Evolutionary conservation across 2,113 vertebrate genomes (phyloP).

Genomic region (Condylura cristata): DNA sequence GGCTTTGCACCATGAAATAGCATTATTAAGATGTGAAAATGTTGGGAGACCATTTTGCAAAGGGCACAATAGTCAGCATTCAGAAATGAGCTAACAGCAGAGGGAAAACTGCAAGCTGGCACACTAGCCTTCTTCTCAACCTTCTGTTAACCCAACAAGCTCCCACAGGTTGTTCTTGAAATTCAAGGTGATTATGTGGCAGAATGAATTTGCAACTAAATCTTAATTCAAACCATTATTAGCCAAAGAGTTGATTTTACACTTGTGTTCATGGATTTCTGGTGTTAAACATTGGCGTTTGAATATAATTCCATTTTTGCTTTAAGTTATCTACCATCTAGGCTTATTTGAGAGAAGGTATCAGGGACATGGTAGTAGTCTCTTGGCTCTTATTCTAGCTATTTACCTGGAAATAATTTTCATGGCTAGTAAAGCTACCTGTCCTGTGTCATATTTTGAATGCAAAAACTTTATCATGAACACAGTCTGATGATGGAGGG

Average conservation of each 20-base stretch:
- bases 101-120: conserved; percentile 73
- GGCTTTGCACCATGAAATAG: neutral
- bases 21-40: conserved; percentile 27
- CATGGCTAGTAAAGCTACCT: neutral
- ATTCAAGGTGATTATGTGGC: conserved; percentile 70
- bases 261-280: neutral
- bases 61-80: conserved; percentile 28
- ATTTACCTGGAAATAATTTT: neutral
- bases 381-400: neutral
- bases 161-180: conserved; percentile 72
- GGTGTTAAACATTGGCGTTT: neutral
- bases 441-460: neutral
- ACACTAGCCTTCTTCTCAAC: conserved; percentile 14
- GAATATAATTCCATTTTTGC: neutral
- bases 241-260: conserved; percentile 1
- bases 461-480: neutral
- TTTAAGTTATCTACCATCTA: neutral
- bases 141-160: conserved; percentile 66
- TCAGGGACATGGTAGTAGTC: neutral
- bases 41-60: conserved; percentile 37
- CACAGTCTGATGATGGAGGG: neutral
- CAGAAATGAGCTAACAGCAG: conserved; percentile 46
- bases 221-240: conserved; percentile 57
- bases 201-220: conserved; percentile 36
- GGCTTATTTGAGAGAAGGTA: neutral